phyloP scores from a whole-genome alignment of 2,113 vertebrate genomes.

The Octodon degus region DNA sequence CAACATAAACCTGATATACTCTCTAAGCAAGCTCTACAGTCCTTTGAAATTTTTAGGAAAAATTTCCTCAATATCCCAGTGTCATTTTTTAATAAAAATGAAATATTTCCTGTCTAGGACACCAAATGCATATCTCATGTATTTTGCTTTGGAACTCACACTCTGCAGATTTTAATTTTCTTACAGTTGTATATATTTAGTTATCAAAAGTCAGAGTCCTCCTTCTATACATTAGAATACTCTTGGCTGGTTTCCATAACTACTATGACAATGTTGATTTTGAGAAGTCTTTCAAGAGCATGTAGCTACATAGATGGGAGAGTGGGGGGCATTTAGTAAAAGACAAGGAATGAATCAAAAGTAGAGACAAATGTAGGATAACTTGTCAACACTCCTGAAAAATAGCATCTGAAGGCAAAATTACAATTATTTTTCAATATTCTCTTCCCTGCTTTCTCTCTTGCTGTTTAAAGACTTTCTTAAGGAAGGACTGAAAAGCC shows the following conservation, averaged over 20 bases:
- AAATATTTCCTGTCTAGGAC: background rate
- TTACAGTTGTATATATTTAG: background rate
- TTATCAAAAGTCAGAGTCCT: background rate
- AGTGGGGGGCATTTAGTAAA: background rate
- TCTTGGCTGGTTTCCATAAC: background rate
- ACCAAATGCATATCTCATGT: background rate
- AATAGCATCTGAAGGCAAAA: conserved; percentile 43
- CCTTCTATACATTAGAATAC: background rate
- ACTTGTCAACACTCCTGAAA: background rate
- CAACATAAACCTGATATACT: background rate
- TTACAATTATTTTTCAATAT: background rate
- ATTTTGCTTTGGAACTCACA: background rate
- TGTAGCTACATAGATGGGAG: background rate
- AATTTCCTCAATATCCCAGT: background rate
- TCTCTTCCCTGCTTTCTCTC: background rate
- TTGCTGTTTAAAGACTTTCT: background rate
- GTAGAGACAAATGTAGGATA: background rate
- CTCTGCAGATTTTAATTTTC: background rate
- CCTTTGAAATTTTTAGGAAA: background rate
- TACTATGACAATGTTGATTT: background rate
- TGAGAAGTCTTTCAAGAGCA: background rate
- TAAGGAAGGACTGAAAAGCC: background rate
- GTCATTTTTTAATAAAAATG: background rate
- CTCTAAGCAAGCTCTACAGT: background rate
- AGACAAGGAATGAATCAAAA: background rate